Evolutionary conservation across 2,888 invertebrate species (phyloP).

Genomic region (Coelopa pilipes): DNA sequence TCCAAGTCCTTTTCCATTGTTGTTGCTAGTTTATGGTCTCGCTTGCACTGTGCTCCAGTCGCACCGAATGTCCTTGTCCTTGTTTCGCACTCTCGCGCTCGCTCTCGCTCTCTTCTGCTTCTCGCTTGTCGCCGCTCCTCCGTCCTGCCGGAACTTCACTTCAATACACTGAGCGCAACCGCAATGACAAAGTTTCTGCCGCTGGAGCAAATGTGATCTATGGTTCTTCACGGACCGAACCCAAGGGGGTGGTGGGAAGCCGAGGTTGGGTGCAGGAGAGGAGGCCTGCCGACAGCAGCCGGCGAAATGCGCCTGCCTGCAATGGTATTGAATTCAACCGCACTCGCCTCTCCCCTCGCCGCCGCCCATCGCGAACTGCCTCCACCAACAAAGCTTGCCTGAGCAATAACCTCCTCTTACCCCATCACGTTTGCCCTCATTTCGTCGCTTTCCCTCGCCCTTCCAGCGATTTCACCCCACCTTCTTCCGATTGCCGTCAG

Average conservation of each 20-base stretch:
- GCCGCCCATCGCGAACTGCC: no score
- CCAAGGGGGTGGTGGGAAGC: neutral
- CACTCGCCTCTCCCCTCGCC: no score
- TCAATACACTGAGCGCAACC: constrained; percentile 29
- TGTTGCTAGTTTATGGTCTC: neutral
- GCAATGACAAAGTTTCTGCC: constrained; percentile 34
- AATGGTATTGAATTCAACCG: constrained; percentile 28
- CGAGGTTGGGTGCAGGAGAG: constrained; percentile 4
- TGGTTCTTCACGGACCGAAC: constrained; percentile 17
- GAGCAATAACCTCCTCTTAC: no score
- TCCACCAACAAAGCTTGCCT: neutral
- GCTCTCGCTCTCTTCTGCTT: neutral
- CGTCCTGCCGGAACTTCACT: constrained; percentile 25
- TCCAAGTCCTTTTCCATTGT: neutral
- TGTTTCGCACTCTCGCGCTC: constrained; percentile 6
- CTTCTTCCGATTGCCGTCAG: no score
- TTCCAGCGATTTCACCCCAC: no score
- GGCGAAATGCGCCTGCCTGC: neutral
- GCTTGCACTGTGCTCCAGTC: neutral
- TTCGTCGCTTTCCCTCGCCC: no score
- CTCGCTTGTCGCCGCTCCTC: constrained; percentile 5
- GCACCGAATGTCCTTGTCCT: constrained; percentile 27
- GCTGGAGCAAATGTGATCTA: constrained; percentile 35
- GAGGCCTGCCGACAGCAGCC: neutral
- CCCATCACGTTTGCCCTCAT: no score